phyloP scores from a whole-genome alignment of 1,140 invertebrate species.

The Elymnias hypermnestra region DNA sequence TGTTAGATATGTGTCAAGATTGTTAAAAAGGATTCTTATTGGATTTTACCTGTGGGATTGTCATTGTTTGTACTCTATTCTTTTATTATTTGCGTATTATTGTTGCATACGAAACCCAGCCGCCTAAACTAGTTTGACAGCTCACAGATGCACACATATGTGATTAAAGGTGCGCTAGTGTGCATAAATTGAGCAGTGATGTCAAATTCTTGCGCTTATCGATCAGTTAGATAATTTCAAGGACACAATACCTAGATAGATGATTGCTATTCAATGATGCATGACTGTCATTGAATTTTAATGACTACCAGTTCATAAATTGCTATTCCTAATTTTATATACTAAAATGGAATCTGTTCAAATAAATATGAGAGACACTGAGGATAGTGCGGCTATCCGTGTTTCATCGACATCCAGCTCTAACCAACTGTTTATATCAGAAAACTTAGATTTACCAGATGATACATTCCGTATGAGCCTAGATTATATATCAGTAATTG shows the following conservation, averaged over 20 bases:
- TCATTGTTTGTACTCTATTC: constrained; percentile 14
- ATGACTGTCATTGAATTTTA: not conserved
- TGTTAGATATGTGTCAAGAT: constrained; percentile 24
- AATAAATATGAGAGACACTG: constrained; percentile 31
- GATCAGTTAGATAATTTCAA: constrained; percentile 71
- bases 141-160: constrained; percentile 48
- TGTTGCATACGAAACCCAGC: constrained; percentile 24
- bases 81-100: constrained; percentile 3
- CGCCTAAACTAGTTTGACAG: constrained; percentile 68
- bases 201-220: constrained; percentile 69
- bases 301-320: constrained; percentile 5
- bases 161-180: constrained; percentile 43
- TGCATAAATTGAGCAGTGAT: constrained; percentile 49
- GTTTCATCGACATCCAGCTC: constrained; percentile 40
- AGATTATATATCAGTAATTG: constrained; percentile 50
- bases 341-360: constrained; percentile 39
- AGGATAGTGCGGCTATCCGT: constrained; percentile 22
- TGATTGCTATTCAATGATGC: constrained; percentile 13
- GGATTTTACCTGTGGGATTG: constrained; percentile 22
- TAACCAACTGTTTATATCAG: constrained; percentile 46
- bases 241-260: constrained; percentile 33
- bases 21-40: constrained; percentile 29
- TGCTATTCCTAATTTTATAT: constrained; percentile 13
- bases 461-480: constrained; percentile 59
- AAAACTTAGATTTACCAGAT: constrained; percentile 51